Base-by-base conservation (phyloP, 2,888 invertebrate genomes). In the Acronicta psi region DNA sequence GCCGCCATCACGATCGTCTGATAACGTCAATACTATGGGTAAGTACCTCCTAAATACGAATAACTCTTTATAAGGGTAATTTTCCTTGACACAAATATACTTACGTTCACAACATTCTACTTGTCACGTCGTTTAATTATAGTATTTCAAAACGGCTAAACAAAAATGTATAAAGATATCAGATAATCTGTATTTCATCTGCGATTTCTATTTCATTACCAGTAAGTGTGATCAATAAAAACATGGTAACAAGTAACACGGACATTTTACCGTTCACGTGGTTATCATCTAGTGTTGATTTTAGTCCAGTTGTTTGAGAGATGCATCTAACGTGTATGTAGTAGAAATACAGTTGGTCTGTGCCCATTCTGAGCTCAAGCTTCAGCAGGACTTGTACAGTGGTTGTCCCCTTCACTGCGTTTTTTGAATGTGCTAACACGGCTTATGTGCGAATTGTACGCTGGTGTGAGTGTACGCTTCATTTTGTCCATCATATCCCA, bases 11-110 rank as follows among this genome's bases (percentile, higher is more conserved):
- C 88, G 94, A 9, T 94, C 94, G 2, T 93, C 94, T 0, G 94
- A 94, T 60, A 92, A 94, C 71, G 93, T 94, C 59, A 94, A 94
- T 71, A 92, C 90, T 5, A 93, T 94, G 88, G 94, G 94, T 94
- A 77, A 84, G 82, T 72, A 37, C 5, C 11, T 0, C 13, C 20
- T 13, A 16, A 37, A 41, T 18, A 14, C 11, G 14, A 10, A 6
- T 41, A n/a, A 4, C 5, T 16, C 1, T n/a, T 18, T 18, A 29
- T 38, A 40, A 18, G n/a, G 25, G 13, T 38, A 34, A 36, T 37
- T 20, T 23, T 8, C 37, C 11, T 36, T 41, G 8, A 31, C 38
- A 69, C 36, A 31, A 38, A 16, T 38, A 34, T n/a, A 13, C 9
- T 25, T 23, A 31, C 45, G 52, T 20, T 25, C 16, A 50, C 38